These are phyloP conservation scores for Carabus problematicus DNA, from an alignment of 2,888 invertebrate genomes.

Conservation along the genomic window DNA sequence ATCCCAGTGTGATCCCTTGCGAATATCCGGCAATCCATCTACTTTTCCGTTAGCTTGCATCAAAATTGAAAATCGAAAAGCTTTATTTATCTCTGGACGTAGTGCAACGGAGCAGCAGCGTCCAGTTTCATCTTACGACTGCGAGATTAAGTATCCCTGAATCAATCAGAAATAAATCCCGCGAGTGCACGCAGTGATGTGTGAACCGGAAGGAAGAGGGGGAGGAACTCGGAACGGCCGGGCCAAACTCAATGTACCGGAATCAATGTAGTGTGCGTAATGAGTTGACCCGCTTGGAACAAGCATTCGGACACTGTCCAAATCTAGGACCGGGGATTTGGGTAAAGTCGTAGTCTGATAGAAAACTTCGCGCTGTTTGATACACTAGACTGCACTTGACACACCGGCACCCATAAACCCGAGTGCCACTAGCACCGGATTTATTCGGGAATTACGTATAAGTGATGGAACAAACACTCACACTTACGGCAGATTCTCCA, in stretches of 20 bases:
- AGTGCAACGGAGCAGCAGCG: slow-evolving; percentile 3
- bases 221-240: not conserved
- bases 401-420: not conserved
- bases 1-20: too few species aligned
- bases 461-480: too few species aligned
- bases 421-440: too few species aligned
- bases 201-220: slow-evolving; percentile 14
- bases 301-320: not conserved
- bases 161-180: slow-evolving; percentile 24
- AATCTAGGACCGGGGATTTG: slow-evolving; percentile 12
- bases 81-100: slow-evolving; percentile 22
- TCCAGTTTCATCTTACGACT: not conserved
- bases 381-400: slow-evolving; percentile 12
- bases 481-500: too few species aligned
- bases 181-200: not conserved
- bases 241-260: not conserved
- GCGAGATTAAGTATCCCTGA: slow-evolving; percentile 11
- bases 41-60: slow-evolving; percentile 35
- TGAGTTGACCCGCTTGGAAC: slow-evolving; percentile 4
- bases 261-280: slow-evolving; percentile 14
- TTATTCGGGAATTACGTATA: too few species aligned
- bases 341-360: slow-evolving; percentile 6
- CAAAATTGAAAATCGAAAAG: slow-evolving; percentile 33
- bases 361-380: slow-evolving; percentile 8
- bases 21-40: slow-evolving; percentile 17